Percentiles rank a stretch among this genome's conserved stretches.
Evolutionary conservation across 2,113 vertebrate species (phyloP).

Genomic region (Rhombomys opimus): DNA sequence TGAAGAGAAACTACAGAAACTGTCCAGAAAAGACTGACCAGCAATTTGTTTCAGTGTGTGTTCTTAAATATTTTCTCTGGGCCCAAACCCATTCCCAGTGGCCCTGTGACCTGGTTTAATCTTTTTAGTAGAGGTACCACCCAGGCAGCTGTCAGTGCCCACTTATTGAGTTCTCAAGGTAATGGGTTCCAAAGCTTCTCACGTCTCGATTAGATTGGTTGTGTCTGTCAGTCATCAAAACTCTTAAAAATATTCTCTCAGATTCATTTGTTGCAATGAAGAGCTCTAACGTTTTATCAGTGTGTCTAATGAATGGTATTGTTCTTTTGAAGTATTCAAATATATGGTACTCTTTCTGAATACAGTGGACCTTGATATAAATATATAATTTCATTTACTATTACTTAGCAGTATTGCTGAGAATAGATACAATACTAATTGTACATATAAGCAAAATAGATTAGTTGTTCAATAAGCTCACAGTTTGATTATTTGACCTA

Average conservation of each 20-base stretch:
- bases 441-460: slow-evolving; percentile 12
- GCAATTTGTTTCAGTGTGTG: not conserved
- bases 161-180: slow-evolving; percentile 27
- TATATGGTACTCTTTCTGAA: not conserved
- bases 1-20: not conserved
- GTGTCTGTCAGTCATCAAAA: not conserved
- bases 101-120: not conserved
- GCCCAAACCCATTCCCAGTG: not conserved
- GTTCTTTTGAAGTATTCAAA: slow-evolving; percentile 28
- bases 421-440: slow-evolving; percentile 29
- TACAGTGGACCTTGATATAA: not conserved
- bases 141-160: not conserved
- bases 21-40: not conserved
- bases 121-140: not conserved
- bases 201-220: slow-evolving; percentile 9
- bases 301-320: not conserved
- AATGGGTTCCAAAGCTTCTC: not conserved
- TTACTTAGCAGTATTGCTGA: not conserved
- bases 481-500: slow-evolving; percentile 2
- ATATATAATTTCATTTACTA: not conserved
- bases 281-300: not conserved
- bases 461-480: slow-evolving; percentile 35
- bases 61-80: not conserved
- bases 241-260: slow-evolving; percentile 13
- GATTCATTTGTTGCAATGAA: slow-evolving; percentile 14